Percentiles rank a stretch among this genome's conserved stretches.
Evolutionary conservation across 2,797 vertebrate genomes (phyloP).

Genomic region (Sebastes wilsoni): DNA sequence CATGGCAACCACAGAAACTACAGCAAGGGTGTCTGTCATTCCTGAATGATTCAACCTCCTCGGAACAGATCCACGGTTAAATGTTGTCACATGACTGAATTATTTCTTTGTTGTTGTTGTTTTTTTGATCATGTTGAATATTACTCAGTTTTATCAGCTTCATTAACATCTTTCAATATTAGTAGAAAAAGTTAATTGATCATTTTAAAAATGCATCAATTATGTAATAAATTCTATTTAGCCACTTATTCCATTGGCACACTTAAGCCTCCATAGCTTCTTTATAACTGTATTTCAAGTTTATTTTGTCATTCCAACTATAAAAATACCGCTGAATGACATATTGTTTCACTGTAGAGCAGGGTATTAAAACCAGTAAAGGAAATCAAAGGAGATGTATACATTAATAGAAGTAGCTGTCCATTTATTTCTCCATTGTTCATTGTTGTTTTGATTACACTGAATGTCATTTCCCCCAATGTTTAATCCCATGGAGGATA

Average conservation of each 20-base stretch:
- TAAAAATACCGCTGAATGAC: neutral
- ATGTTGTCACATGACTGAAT: neutral
- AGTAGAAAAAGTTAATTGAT: neutral
- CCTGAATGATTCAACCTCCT: neutral
- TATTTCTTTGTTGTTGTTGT: neutral
- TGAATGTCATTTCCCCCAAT: neutral
- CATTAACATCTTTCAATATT: neutral
- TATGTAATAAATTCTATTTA: neutral
- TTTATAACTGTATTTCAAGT: neutral
- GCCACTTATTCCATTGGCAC: neutral
- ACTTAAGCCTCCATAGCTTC: neutral
- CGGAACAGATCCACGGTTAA: too few species aligned
- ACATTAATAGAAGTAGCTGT: neutral
- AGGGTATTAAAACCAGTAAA: neutral
- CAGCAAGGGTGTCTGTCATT: neutral
- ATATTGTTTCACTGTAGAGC: neutral
- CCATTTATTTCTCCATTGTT: neutral
- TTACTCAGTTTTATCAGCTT: neutral
- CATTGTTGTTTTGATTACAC: neutral
- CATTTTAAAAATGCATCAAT: neutral
- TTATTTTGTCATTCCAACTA: neutral
- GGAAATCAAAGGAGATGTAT: neutral
- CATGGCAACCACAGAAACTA: neutral
- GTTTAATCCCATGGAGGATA: constrained; percentile 67
- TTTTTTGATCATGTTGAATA: neutral